phyloP scores from a whole-genome alignment of 2,113 vertebrate species.

The Hoplias malabaricus region DNA sequence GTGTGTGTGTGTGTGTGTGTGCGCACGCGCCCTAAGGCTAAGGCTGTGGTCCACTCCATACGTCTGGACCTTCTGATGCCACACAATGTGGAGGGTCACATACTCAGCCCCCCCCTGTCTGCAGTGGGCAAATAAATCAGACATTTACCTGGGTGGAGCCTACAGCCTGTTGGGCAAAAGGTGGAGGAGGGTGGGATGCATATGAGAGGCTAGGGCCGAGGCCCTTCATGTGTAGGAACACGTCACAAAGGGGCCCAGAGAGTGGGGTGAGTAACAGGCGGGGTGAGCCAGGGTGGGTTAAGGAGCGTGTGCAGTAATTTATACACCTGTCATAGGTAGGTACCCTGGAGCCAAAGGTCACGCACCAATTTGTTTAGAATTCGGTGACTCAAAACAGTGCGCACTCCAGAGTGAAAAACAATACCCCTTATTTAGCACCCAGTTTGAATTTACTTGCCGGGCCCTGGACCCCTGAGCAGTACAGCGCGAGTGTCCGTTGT shows the following conservation, averaged over 20 bases:
- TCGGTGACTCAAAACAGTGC: conserved; percentile 53
- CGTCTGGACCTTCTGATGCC: conserved; percentile 18
- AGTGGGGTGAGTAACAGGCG: conserved; percentile 42
- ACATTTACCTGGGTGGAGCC: conserved; percentile 22
- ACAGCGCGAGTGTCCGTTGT: too few species aligned
- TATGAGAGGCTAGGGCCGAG: conserved; percentile 52
- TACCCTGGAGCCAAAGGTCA: conserved; percentile 55
- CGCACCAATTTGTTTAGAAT: conserved; percentile 59
- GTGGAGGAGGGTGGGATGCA: conserved; percentile 30
- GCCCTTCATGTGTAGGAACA: conserved; percentile 55
- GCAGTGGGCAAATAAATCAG: conserved; percentile 51
- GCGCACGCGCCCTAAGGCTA: conserved; percentile 14
- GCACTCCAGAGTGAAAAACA: conserved; percentile 44
- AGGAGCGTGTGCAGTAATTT: conserved; percentile 52
- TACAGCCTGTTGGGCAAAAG: conserved; percentile 33
- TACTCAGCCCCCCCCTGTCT: conserved; percentile 20
- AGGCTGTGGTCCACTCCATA: background rate
- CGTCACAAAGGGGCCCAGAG: conserved; percentile 56
- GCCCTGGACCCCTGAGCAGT: background rate
- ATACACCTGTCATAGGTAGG: conserved; percentile 65
- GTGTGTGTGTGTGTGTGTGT: background rate
- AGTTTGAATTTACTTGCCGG: background rate
- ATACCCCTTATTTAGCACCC: conserved; percentile 18
- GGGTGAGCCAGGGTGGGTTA: conserved; percentile 32
- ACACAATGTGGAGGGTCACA: conserved; percentile 41